A percentile compares a stretch with the other conserved stretches of the same genome.
phyloP scores from a whole-genome alignment of 2,888 invertebrate species.

The Vesta saturnalis region DNA sequence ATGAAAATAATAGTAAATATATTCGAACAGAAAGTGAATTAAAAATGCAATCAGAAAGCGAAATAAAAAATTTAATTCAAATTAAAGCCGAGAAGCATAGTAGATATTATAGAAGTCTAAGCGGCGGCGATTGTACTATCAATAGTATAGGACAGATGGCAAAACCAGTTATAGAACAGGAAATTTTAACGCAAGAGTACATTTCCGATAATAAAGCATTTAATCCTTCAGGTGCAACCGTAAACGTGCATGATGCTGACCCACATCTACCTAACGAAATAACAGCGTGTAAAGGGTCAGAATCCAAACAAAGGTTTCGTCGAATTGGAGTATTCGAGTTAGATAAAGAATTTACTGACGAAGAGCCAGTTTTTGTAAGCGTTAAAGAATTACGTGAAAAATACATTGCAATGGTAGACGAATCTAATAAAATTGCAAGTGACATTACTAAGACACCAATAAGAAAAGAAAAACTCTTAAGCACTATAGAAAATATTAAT shows the following conservation, averaged over 20 bases:
- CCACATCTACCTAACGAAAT: conserved; percentile 14
- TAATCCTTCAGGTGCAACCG: conserved; percentile 18
- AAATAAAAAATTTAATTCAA: conserved; percentile 46
- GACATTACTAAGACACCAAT: conserved; percentile 22
- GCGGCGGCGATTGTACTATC: conserved; percentile 17
- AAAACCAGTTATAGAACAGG: conserved; percentile 31
- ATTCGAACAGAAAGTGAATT: background rate
- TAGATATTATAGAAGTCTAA: conserved; percentile 51
- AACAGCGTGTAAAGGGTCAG: conserved; percentile 24
- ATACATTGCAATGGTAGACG: conserved; percentile 55
- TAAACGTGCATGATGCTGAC: conserved; percentile 16
- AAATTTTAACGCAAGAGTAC: conserved; percentile 27
- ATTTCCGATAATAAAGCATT: conserved; percentile 12
- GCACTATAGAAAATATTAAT: conserved; percentile 12
- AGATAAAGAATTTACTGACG: conserved; percentile 36
- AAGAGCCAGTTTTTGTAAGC: conserved; percentile 51
- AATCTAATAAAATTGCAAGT: conserved; percentile 46
- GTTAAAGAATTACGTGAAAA: conserved; percentile 55
- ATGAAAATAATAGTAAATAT: background rate
- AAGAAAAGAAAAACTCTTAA: conserved; percentile 17
- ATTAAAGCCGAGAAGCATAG: conserved; percentile 56
- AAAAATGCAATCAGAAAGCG: conserved; percentile 15
- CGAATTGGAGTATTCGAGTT: conserved; percentile 56
- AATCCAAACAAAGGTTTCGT: conserved; percentile 49
- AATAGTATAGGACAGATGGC: conserved; percentile 34